Conservation (phyloP, 1,140 invertebrate species). For the Pseudoatta argentina region DNA sequence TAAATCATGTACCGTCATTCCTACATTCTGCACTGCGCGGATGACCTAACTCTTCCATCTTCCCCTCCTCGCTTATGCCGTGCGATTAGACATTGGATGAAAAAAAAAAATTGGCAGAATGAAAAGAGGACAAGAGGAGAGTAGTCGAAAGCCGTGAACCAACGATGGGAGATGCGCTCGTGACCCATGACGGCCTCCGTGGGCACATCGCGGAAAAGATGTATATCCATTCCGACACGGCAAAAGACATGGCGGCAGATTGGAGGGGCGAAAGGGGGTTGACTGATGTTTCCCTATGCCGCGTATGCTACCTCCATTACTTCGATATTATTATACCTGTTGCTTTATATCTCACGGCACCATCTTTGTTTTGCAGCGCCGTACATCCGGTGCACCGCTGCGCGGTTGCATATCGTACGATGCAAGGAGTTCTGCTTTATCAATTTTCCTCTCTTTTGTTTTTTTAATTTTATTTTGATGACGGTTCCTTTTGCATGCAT, state of each 20-base stretch:
- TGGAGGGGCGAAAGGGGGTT: constrained; percentile 17
- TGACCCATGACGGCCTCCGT: constrained; percentile 76
- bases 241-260: constrained; percentile 36
- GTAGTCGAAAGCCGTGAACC: constrained; percentile 38
- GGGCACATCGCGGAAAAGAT: constrained; percentile 51
- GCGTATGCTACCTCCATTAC: constrained; percentile 81
- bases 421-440: constrained; percentile 24
- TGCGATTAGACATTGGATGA: constrained; percentile 52
- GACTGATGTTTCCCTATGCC: constrained; percentile 65
- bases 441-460: background rate
- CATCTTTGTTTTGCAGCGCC: constrained; percentile 78
- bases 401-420: constrained; percentile 38
- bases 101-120: constrained; percentile 41
- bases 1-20: constrained; percentile 59
- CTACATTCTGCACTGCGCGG: constrained; percentile 1
- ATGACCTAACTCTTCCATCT: constrained; percentile 10
- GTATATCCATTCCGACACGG: constrained; percentile 67
- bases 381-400: constrained; percentile 74
- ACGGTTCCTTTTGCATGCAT: background rate
- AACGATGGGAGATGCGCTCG: constrained; percentile 66
- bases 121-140: constrained; percentile 52
- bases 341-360: constrained; percentile 75
- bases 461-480: background rate
- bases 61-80: constrained; percentile 19
- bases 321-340: constrained; percentile 82